Evolutionary conservation across 1,140 invertebrate genomes (phyloP).

Genomic region (Lordiphosa mommai): DNA sequence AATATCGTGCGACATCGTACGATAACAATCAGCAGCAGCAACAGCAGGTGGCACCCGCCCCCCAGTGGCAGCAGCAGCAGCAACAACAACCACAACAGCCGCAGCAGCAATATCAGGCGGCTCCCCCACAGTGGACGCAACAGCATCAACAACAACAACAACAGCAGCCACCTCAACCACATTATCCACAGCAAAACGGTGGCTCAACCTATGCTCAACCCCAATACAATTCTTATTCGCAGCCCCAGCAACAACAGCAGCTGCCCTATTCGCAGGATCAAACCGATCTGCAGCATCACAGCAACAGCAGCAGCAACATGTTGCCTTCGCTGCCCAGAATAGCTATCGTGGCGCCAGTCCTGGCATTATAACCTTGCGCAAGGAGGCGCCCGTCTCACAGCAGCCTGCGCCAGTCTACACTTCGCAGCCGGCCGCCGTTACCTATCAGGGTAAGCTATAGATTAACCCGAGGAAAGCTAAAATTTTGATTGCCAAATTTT

Average conservation of each 20-base stretch:
- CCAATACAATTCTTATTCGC: conserved; percentile 78
- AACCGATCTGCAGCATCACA: conserved; percentile 66
- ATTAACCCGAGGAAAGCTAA: background rate
- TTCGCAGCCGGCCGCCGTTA: conserved; percentile 86
- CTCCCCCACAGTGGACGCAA: conserved; percentile 54
- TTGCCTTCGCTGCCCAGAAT: conserved; percentile 37
- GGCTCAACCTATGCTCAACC: conserved; percentile 67
- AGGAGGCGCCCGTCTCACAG: conserved; percentile 86
- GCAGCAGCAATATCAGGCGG: conserved; percentile 62
- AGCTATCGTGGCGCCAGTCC: conserved; percentile 71
- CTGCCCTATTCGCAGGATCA: conserved; percentile 66
- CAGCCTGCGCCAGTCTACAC: conserved; percentile 83
- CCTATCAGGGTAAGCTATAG: conserved; percentile 81
- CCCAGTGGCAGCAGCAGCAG: conserved; percentile 39
- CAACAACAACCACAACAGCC: conserved; percentile 49
- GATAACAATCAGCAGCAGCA: conserved; percentile 55
- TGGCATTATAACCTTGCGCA: conserved; percentile 85
- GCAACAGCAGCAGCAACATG: conserved; percentile 33
- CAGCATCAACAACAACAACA: conserved; percentile 24
- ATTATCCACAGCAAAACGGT: conserved; percentile 65
- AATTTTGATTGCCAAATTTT: background rate
- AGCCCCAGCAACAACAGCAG: conserved; percentile 53
- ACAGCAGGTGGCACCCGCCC: conserved; percentile 19
- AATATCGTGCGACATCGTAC: conserved; percentile 57
- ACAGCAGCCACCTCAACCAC: conserved; percentile 44